phyloP scores from a whole-genome alignment of 2,113 vertebrate genomes.

The Otis tarda region DNA sequence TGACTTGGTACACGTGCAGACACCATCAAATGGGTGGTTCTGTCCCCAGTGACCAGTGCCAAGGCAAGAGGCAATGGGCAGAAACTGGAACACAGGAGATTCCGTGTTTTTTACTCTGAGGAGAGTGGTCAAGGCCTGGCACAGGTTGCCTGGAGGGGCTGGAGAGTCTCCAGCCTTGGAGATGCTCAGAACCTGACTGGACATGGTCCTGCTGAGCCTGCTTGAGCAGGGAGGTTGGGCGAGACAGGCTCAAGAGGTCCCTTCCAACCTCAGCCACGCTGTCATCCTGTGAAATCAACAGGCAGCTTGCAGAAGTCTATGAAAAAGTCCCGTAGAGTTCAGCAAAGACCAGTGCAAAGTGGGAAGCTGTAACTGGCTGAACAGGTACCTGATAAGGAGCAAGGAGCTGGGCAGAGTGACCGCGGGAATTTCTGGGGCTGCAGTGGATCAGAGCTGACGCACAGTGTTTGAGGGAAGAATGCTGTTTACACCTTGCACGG shows the following conservation, averaged over 20 bases:
- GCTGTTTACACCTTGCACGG: neutral
- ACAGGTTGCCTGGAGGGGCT: neutral
- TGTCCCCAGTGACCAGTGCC: rapidly evolving
- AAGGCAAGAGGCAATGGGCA: neutral
- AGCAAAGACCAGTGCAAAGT: rapidly evolving
- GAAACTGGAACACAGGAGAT: neutral
- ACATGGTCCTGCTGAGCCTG: neutral
- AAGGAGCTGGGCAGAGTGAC: neutral
- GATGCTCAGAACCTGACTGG: neutral
- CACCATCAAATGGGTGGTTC: neutral
- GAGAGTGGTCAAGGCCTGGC: neutral
- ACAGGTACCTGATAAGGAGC: neutral
- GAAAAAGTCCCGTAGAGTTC: neutral
- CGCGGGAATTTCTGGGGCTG: neutral
- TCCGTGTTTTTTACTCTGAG: neutral
- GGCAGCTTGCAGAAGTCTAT: neutral
- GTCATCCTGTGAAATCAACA: neutral
- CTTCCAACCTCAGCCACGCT: neutral
- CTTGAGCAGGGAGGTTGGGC: neutral
- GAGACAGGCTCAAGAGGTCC: too few species aligned
- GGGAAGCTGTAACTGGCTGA: neutral
- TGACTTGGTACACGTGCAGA: too few species aligned
- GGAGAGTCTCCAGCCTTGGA: neutral
- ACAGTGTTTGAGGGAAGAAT: neutral
- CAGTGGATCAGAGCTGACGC: neutral